Percentiles rank a stretch among this genome's conserved stretches.
These are phyloP conservation scores for Cloeon dipterum DNA, from an alignment of 2,888 invertebrate species.

Conservation along the genomic window DNA sequence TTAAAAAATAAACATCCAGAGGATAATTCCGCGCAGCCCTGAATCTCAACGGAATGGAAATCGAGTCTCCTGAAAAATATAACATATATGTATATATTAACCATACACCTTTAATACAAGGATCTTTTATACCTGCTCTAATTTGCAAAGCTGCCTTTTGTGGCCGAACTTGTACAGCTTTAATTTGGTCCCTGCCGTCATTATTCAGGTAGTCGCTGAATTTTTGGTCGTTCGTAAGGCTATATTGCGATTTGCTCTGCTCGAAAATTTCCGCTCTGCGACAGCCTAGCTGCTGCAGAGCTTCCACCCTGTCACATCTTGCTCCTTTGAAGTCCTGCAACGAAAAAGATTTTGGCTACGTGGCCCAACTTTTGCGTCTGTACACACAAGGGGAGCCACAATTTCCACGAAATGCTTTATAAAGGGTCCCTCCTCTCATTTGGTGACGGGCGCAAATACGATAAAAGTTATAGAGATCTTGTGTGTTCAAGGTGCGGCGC, in stretches of 20 bases:
- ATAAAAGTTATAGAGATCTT: too few relatives aligned
- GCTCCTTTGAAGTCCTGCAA: neutral
- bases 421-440: too few relatives aligned
- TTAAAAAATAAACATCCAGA: conserved; percentile 70
- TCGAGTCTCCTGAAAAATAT: conserved; percentile 26
- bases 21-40: conserved; percentile 65
- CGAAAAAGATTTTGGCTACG: too few relatives aligned
- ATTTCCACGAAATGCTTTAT: too few relatives aligned
- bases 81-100: conserved; percentile 1
- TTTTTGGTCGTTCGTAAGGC: conserved; percentile 20
- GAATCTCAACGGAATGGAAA: conserved; percentile 36
- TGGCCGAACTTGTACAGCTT: conserved; percentile 38
- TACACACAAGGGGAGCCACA: too few relatives aligned
- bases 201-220: conserved; percentile 24
- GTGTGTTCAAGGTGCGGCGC: too few relatives aligned
- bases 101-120: neutral
- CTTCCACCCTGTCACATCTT: neutral
- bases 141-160: conserved; percentile 33
- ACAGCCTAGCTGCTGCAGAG: neutral
- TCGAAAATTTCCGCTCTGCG: conserved; percentile 11
- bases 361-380: too few relatives aligned
- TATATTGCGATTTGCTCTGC: conserved; percentile 19
- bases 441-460: too few relatives aligned
- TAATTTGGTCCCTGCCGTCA: conserved; percentile 15
- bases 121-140: conserved; percentile 27